These are phyloP conservation scores for Astyanax mexicanus DNA, from an alignment of 2,797 vertebrate species.

Conservation along the genomic window DNA sequence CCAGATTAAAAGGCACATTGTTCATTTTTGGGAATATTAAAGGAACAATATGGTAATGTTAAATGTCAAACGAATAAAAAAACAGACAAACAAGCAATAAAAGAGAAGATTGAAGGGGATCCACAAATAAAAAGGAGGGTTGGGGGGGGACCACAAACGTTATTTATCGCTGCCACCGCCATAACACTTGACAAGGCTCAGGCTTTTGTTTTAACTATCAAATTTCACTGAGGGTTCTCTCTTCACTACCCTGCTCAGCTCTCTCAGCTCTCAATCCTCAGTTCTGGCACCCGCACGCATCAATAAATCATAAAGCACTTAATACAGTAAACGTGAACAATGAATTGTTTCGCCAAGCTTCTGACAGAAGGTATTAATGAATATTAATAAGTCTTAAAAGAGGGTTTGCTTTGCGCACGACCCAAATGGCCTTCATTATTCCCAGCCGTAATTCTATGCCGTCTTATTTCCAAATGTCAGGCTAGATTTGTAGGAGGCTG, in stretches of 20 bases:
- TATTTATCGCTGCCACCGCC: background rate
- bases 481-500: conserved; percentile 57
- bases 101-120: background rate
- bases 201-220: conserved; percentile 60
- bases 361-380: conserved; percentile 76
- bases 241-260: conserved; percentile 16
- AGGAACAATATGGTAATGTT: too few species aligned
- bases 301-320: conserved; percentile 75
- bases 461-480: conserved; percentile 62
- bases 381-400: conserved; percentile 74
- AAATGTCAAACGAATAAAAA: too few species aligned
- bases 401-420: conserved; percentile 51
- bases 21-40: too few species aligned
- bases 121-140: too few species aligned
- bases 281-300: conserved; percentile 50
- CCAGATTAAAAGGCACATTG: too few species aligned
- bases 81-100: conserved; percentile 12
- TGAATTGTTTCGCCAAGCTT: conserved; percentile 70
- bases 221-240: conserved; percentile 59
- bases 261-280: too few species aligned
- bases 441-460: conserved; percentile 43
- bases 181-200: conserved; percentile 52
- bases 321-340: conserved; percentile 71
- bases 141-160: background rate
- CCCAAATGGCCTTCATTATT: conserved; percentile 55